Conservation (phyloP, 92 coral and sea anemone genomes). For the Umimayanthus kanabou region DNA sequence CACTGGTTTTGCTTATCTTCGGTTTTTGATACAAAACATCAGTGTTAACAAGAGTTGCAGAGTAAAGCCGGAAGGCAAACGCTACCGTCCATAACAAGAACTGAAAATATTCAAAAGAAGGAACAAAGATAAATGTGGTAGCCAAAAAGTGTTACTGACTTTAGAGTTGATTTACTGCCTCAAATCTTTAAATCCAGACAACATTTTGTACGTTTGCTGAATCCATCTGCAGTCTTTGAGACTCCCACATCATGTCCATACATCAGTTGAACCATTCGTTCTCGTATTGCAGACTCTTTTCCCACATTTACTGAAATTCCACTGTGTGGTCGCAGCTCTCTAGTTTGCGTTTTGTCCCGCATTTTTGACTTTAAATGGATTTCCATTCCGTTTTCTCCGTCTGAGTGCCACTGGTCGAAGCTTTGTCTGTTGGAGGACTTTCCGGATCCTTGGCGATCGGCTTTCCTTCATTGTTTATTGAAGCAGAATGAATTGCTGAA, state of each 20-base stretch:
- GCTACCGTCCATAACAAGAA: not conserved
- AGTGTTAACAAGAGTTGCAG: no score
- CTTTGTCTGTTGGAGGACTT: not conserved
- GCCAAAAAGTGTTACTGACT: not conserved
- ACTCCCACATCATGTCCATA: not conserved
- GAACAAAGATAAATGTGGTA: not conserved
- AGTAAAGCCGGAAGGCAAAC: not conserved
- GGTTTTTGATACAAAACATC: not conserved
- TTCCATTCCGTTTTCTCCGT: no score
- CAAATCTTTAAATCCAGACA: slow-evolving; percentile 29
- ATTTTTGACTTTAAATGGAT: no score
- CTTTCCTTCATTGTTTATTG: not conserved
- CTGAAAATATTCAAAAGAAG: no score
- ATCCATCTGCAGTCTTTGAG: not conserved
- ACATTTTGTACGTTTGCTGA: slow-evolving; percentile 4
- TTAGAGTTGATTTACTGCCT: not conserved
- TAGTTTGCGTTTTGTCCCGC: not conserved
- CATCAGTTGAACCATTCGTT: not conserved
- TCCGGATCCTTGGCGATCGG: not conserved
- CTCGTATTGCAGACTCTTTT: not conserved
- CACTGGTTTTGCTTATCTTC: not conserved
- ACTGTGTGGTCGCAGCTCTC: not conserved
- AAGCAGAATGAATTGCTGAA: not conserved
- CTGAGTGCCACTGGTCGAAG: not conserved
- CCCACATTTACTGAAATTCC: not conserved